Evolutionary conservation across 2,888 invertebrate genomes (phyloP).

Genomic region (Rutpela maculata): DNA sequence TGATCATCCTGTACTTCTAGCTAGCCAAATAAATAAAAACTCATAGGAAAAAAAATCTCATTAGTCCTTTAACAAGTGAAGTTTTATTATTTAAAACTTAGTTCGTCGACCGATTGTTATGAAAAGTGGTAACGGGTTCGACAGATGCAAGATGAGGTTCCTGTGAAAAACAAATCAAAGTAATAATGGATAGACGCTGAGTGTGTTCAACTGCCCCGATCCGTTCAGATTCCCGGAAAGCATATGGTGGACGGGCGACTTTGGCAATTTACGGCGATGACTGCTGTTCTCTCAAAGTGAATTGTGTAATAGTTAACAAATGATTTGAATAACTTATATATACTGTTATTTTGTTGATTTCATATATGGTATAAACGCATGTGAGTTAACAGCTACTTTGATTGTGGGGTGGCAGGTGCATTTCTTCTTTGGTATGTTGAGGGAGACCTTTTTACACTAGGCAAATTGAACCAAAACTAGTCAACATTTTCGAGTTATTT

Average conservation of each 20-base stretch:
- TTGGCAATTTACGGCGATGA: conserved; percentile 4
- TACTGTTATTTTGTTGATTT: neutral
- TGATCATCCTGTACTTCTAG: too few relatives aligned
- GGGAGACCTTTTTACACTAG: too few relatives aligned
- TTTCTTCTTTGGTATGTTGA: too few relatives aligned
- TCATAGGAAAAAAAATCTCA: too few relatives aligned
- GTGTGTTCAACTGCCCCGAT: neutral
- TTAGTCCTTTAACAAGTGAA: neutral
- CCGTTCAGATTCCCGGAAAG: conserved; percentile 40
- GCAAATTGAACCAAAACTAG: too few relatives aligned
- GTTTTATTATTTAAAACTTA: neutral
- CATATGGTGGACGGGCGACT: conserved; percentile 38
- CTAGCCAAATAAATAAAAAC: too few relatives aligned
- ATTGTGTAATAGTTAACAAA: neutral
- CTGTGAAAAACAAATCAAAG: conserved; percentile 38
- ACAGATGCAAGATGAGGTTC: conserved; percentile 45
- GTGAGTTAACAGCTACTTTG: too few relatives aligned
- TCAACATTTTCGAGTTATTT: too few relatives aligned
- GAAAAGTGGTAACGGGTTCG: conserved; percentile 47
- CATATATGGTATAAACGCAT: too few relatives aligned
- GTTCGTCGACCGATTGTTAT: conserved; percentile 34
- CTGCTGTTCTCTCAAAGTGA: neutral
- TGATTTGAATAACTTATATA: neutral
- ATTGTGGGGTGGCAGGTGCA: too few relatives aligned
- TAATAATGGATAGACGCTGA: conserved; percentile 11